Percentiles rank a stretch among this genome's conserved stretches.
These are phyloP conservation scores for Carduelis carduelis DNA, from an alignment of 2,797 vertebrate genomes.

Conservation along the genomic window DNA sequence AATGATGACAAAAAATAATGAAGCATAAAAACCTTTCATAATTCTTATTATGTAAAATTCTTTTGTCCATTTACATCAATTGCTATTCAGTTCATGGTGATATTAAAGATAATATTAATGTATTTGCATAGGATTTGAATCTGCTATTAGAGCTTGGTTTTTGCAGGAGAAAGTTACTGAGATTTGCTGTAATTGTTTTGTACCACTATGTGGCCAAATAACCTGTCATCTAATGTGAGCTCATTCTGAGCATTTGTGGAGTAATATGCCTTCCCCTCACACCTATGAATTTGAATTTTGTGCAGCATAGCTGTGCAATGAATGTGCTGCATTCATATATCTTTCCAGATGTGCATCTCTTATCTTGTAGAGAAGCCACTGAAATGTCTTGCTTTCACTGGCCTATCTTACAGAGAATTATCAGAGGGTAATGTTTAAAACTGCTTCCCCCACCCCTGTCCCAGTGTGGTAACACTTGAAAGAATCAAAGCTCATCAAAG, in stretches of 20 bases:
- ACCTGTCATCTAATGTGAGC: background rate
- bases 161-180: background rate
- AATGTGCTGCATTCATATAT: background rate
- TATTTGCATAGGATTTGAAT: background rate
- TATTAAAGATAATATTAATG: background rate
- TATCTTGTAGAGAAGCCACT: background rate
- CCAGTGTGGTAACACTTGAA: background rate
- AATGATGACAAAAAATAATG: background rate
- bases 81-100: background rate
- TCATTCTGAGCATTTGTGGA: background rate
- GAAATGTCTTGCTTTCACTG: background rate
- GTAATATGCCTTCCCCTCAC: background rate
- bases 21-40: background rate
- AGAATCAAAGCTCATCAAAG: background rate
- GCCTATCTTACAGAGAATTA: background rate
- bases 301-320: background rate
- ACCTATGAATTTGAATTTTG: background rate
- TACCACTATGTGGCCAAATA: background rate
- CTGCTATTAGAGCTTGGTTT: accelerated
- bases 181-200: background rate
- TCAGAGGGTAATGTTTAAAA: background rate
- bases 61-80: background rate
- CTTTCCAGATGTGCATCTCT: background rate
- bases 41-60: background rate
- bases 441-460: background rate